phyloP scores from a whole-genome alignment of 2,888 invertebrate genomes.

The Caenorhabditis japonica region DNA sequence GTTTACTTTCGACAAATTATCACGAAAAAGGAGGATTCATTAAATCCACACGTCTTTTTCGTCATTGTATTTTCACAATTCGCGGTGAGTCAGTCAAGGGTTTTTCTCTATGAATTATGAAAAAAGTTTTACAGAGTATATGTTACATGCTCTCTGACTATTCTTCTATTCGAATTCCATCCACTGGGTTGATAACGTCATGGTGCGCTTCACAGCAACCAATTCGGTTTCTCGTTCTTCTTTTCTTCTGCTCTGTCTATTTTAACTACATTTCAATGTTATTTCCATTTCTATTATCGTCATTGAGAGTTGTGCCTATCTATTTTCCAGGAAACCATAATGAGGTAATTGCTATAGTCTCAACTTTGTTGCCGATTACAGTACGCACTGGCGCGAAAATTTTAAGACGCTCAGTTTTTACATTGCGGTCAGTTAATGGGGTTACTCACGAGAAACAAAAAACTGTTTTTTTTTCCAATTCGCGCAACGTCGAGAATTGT shows the following conservation, averaged over 20 bases:
- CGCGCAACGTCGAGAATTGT: no score
- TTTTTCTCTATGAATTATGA: no score
- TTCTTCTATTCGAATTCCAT: slow-evolving; percentile 18
- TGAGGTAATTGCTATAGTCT: no score
- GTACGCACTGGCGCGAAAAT: no score
- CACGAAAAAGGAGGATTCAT: not conserved
- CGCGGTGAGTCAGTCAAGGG: not conserved
- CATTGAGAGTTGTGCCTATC: slow-evolving; percentile 22
- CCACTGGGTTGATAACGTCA: slow-evolving; percentile 28
- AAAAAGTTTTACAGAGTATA: slow-evolving; percentile 20
- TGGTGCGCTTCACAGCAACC: slow-evolving; percentile 38
- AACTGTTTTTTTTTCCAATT: no score
- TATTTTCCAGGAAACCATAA: slow-evolving; percentile 14
- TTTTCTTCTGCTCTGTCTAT: slow-evolving; percentile 30
- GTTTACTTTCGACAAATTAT: not conserved
- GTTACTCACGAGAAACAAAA: no score
- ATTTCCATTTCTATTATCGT: slow-evolving; percentile 28
- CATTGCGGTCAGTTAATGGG: no score
- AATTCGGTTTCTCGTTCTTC: slow-evolving; percentile 18
- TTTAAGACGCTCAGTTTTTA: no score
- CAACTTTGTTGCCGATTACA: no score
- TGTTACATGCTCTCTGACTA: slow-evolving; percentile 27
- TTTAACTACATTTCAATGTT: slow-evolving; percentile 36
- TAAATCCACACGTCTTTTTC: slow-evolving; percentile 12
- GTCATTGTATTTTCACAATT: slow-evolving; percentile 4